phyloP scores from a whole-genome alignment of 2,888 invertebrate genomes.

The Lithodes maja region DNA sequence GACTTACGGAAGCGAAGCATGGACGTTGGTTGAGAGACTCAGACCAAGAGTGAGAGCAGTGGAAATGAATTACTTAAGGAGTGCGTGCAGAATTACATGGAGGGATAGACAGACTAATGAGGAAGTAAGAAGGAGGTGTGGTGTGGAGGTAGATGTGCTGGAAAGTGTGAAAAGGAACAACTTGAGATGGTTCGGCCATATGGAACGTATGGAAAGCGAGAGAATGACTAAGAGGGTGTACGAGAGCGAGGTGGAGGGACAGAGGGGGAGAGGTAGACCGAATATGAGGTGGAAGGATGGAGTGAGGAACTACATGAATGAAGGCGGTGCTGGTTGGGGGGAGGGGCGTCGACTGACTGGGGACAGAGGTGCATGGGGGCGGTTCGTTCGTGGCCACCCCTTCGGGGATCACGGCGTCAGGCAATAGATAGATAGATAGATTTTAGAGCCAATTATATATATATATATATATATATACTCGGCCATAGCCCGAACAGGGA shows the following conservation, averaged over 20 bases:
- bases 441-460: not conserved
- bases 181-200: too few relatives aligned
- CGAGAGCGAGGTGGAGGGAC: not conserved
- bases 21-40: too few relatives aligned
- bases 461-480: not conserved
- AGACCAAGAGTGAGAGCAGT: too few relatives aligned
- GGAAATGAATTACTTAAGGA: too few relatives aligned
- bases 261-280: not conserved
- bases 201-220: not conserved
- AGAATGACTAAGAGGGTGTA: not conserved
- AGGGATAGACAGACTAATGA: too few relatives aligned
- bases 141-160: too few relatives aligned
- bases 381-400: not conserved
- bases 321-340: not conserved
- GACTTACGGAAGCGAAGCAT: too few relatives aligned
- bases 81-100: too few relatives aligned
- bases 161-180: too few relatives aligned
- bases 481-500: not conserved
- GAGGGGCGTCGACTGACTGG: not conserved
- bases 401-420: not conserved
- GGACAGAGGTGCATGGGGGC: not conserved
- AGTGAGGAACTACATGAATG: not conserved
- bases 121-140: too few relatives aligned
- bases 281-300: conserved; percentile 6
- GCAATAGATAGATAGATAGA: not conserved